phyloP scores from a whole-genome alignment of 2,888 invertebrate genomes.

The Auanema freiburgensis region DNA sequence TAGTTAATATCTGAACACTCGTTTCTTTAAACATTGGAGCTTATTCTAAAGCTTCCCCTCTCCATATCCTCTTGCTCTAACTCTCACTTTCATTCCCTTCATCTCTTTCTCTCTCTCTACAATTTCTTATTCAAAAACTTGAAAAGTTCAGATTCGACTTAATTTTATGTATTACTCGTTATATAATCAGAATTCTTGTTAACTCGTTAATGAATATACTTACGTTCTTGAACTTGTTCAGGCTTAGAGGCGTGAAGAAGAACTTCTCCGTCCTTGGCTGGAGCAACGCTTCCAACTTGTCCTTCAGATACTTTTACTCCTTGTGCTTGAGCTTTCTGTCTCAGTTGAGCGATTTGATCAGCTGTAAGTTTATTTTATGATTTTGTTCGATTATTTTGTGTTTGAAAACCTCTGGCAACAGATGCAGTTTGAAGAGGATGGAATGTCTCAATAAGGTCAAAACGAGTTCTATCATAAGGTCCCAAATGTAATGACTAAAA shows the following conservation, averaged over 20 bases:
- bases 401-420: conserved; percentile 31
- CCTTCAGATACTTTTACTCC: conserved; percentile 26
- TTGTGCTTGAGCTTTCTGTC: conserved; percentile 8
- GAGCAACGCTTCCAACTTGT: conserved; percentile 26
- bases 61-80: neutral
- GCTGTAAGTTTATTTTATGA: conserved; percentile 16
- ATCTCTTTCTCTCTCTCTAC: conserved; percentile 1
- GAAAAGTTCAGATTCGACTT: neutral
- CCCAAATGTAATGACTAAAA: conserved; percentile 43
- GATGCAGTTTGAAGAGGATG: conserved; percentile 43
- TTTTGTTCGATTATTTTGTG: conserved; percentile 1
- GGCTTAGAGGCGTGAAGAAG: conserved; percentile 17
- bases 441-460: conserved; percentile 40
- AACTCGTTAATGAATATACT: conserved; percentile 16
- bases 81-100: conserved; percentile 1
- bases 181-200: neutral
- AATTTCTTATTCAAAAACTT: neutral
- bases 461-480: conserved; percentile 41
- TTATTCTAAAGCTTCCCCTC: neutral
- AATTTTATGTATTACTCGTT: neutral
- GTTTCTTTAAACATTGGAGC: neutral
- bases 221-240: conserved; percentile 30
- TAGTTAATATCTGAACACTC: no score
- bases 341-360: conserved; percentile 29
- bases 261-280: conserved; percentile 27